phyloP scores from a whole-genome alignment of 2,888 invertebrate genomes.

The Heliconius ismenius region DNA sequence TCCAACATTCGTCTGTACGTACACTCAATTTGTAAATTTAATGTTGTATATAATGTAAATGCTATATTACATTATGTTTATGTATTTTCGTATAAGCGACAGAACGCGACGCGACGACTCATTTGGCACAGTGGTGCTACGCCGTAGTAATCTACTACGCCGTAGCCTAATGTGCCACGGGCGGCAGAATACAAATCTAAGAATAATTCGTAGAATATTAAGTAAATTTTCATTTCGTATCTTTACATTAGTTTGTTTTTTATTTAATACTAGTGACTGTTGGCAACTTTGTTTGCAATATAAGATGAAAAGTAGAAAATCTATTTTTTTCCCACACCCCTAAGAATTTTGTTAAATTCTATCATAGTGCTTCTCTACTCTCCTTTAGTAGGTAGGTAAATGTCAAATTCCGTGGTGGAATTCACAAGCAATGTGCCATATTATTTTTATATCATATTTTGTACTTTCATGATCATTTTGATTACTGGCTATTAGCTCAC shows the following conservation, averaged over 20 bases:
- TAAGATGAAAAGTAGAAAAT: too few species aligned
- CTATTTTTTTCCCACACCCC: too few species aligned
- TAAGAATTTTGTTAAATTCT: too few species aligned
- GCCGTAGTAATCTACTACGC: constrained; percentile 6
- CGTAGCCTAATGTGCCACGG: constrained; percentile 2
- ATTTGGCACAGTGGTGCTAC: neutral
- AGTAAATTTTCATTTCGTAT: neutral
- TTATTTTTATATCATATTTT: neutral
- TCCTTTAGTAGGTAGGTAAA: too few species aligned
- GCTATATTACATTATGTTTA: constrained; percentile 9
- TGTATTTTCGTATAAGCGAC: neutral
- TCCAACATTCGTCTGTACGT: neutral
- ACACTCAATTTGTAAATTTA: neutral
- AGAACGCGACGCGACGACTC: neutral
- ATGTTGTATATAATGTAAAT: constrained; percentile 21
- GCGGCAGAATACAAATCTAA: constrained; percentile 7
- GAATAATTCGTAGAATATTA: neutral
- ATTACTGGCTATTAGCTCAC: neutral
- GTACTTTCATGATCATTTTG: neutral
- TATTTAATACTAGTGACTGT: too few species aligned
- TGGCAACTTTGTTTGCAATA: too few species aligned
- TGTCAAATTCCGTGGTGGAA: neutral
- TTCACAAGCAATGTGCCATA: neutral
- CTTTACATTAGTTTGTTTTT: neutral
- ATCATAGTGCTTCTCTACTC: too few species aligned